Evolutionary conservation across 64 coral and sea anemone species (phyloP).

Genomic region (Anthopleura sola): DNA sequence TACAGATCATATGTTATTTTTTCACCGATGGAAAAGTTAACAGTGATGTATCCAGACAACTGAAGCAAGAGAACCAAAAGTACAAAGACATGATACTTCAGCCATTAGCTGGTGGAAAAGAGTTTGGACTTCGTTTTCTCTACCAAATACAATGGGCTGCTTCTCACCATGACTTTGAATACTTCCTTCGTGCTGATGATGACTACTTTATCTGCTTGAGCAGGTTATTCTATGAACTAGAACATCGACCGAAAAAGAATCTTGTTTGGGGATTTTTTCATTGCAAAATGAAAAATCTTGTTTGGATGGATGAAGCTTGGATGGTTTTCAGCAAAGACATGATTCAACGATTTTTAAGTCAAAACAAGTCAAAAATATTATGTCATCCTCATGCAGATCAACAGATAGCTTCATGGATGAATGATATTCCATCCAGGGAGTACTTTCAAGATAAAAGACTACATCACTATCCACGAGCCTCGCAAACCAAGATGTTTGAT

Average conservation of each 20-base stretch:
- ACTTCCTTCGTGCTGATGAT: conserved; percentile 46
- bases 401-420: conserved; percentile 36
- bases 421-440: background rate
- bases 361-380: conserved; percentile 28
- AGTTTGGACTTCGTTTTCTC: conserved; percentile 54
- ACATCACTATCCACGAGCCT: conserved; percentile 18
- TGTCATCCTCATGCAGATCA: conserved; percentile 64
- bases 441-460: conserved; percentile 32
- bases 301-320: conserved; percentile 44
- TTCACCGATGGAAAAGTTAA: background rate
- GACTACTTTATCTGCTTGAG: conserved; percentile 57
- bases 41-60: background rate
- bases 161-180: conserved; percentile 46
- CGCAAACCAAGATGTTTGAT: background rate
- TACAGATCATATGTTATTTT: background rate
- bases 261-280: conserved; percentile 52
- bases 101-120: conserved; percentile 20
- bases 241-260: conserved; percentile 15
- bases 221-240: conserved; percentile 38
- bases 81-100: background rate
- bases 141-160: conserved; percentile 46
- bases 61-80: background rate
- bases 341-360: conserved; percentile 35
- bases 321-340: conserved; percentile 48
- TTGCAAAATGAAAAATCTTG: conserved; percentile 20